Evolutionary conservation across 2,797 vertebrate genomes (phyloP).

Genomic region (Melanitta fusca): DNA sequence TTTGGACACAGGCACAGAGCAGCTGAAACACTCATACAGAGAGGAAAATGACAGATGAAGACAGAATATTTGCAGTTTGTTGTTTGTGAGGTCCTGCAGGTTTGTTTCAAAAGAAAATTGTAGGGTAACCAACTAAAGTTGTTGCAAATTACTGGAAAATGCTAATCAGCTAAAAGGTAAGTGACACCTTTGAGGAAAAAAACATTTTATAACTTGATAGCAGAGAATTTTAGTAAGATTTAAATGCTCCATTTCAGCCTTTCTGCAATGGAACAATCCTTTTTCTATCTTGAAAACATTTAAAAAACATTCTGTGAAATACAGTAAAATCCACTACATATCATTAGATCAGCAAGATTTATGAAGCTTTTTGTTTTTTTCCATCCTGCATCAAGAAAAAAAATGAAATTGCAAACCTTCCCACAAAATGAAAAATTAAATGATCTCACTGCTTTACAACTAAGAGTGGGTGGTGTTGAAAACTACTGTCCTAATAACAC

Average conservation of each 20-base stretch:
- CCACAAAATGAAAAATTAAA: background rate
- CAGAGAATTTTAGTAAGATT: background rate
- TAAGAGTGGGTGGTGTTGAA: constrained; percentile 30
- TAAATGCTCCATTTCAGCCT: background rate
- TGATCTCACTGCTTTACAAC: constrained; percentile 35
- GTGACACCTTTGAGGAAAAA: background rate
- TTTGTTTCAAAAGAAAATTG: background rate
- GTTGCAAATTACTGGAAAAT: background rate
- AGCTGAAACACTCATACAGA: background rate
- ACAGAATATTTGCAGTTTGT: background rate
- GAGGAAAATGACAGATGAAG: background rate
- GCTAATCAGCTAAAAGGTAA: background rate
- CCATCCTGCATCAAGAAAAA: background rate
- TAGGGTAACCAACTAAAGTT: background rate
- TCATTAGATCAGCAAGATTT: background rate
- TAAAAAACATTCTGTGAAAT: background rate
- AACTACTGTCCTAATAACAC: constrained; percentile 58
- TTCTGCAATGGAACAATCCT: background rate
- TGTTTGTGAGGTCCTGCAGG: background rate
- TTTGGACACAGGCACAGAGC: background rate
- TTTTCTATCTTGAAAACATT: background rate
- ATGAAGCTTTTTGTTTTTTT: background rate
- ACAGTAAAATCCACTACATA: background rate
- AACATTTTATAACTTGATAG: background rate
- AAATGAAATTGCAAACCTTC: background rate